Base-by-base conservation (phyloP, 2,113 vertebrate genomes). In the Sardina pilchardus region DNA sequence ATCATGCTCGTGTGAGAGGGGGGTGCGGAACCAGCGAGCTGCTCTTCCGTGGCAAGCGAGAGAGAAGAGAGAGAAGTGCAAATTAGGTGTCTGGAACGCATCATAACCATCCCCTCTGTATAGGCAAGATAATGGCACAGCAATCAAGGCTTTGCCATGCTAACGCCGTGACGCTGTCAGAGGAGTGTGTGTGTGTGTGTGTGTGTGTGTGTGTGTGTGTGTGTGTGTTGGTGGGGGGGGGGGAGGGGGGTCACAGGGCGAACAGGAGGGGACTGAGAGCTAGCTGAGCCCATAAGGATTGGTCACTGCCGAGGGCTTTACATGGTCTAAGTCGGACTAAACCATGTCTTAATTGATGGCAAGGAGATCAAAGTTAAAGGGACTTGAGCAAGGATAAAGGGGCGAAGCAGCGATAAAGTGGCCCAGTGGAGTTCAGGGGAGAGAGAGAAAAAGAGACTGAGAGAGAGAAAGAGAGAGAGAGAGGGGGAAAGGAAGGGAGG, bases 141-240 rank as follows among this genome's bases (percentile, higher is more conserved):
- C 91, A 94, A 93, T 94, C 93, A 94, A 86, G 81, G 86, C 86
- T 78, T 6, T 83, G 85, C 85, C 87, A 88, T 91, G 91, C 86
- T 90, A 89, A 91, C 88, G 87, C 87, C 48, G 88, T 82, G 53
- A 86, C 86, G 47, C 87, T 81, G 59, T 24, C 21, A 24, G 53
- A 24, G 21, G 4, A 59, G 53, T 59, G 53, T 59, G 48, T 50
- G 48, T 50, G 17, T 36, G 39, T n/a, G 78, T 36, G 30, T 75
- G 82, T 34, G 34, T 9, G 83, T 24, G 14, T 84, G 30, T 30
- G 59, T 0, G 87, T 42, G 91, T 84, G 86, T 88, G 91, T 89
- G 86, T 82, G 81, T 81, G 53, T 83, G 88, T 84, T n/a, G 39
- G 17, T 6, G 24, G 56, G 39, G 3, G 17, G 9, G 26, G 24